These are phyloP conservation scores for Heliocidaris erythrogramma DNA, from an alignment of 35 echinoderm and acorn worm genomes.

Conservation along the genomic window DNA sequence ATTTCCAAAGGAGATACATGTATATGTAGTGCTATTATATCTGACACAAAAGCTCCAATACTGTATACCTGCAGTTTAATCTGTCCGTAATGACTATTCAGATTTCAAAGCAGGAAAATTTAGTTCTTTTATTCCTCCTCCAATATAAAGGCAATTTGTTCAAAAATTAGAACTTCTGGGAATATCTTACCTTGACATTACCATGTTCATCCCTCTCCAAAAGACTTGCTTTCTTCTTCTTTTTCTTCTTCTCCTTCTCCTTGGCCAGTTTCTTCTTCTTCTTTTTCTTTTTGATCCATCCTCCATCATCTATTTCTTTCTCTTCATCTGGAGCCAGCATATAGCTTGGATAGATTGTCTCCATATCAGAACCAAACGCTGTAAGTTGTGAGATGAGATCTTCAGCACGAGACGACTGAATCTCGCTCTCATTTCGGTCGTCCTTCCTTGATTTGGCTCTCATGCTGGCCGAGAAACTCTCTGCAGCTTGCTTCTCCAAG, in stretches of 20 bases:
- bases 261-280: slow-evolving; percentile 50
- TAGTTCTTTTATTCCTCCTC: no score
- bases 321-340: not conserved
- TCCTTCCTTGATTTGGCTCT: slow-evolving; percentile 19
- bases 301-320: not conserved
- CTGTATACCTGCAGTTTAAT: no score
- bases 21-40: no score
- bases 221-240: slow-evolving; percentile 50
- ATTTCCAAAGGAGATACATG: no score
- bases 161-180: no score
- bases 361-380: slow-evolving; percentile 5
- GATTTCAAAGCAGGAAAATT: no score
- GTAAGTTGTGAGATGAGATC: slow-evolving; percentile 70
- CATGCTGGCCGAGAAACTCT: not conserved
- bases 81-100: no score
- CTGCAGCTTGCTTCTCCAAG: slow-evolving; percentile 39
- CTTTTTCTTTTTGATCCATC: slow-evolving; percentile 27
- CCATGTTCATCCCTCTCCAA: slow-evolving; percentile 41
- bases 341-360: slow-evolving; percentile 32
- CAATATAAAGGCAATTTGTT: no score
- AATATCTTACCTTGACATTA: slow-evolving; percentile 19
- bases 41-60: no score
- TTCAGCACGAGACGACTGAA: slow-evolving; percentile 64
- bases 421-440: not conserved
- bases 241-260: slow-evolving; percentile 55